Evolutionary conservation across 2,888 invertebrate species (phyloP).

Genomic region (Caenorhabditis sp.): DNA sequence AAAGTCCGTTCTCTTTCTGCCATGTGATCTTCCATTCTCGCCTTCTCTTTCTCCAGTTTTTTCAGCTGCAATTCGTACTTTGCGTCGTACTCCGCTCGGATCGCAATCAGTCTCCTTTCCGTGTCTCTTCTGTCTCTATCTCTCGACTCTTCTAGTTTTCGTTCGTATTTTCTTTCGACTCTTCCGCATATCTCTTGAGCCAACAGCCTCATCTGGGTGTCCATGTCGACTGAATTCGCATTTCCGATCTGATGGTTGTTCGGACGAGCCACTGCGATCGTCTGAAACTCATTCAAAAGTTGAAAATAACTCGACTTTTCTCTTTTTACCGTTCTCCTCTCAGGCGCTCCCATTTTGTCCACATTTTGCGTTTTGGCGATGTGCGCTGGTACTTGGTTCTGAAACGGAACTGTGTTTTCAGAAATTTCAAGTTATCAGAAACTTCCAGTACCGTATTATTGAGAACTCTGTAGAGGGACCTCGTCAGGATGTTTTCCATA

Average conservation of each 20-base stretch:
- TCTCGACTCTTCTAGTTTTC: slow-evolving; percentile 43
- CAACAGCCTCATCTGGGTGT: slow-evolving; percentile 53
- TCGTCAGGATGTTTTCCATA: slow-evolving; percentile 54
- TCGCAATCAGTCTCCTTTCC: slow-evolving; percentile 45
- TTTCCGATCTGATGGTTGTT: slow-evolving; percentile 51
- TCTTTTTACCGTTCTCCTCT: slow-evolving; percentile 3
- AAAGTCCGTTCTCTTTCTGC: slow-evolving; percentile 50
- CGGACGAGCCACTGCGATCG: slow-evolving; percentile 40
- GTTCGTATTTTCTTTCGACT: slow-evolving; percentile 55
- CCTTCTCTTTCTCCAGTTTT: slow-evolving; percentile 55
- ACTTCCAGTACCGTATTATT: slow-evolving; percentile 45
- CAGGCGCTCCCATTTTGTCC: slow-evolving; percentile 17
- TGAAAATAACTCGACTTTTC: neutral
- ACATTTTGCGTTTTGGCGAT: slow-evolving; percentile 38
- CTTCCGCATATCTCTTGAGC: slow-evolving; percentile 56
- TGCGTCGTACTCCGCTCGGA: slow-evolving; percentile 49
- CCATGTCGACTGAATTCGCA: slow-evolving; percentile 19
- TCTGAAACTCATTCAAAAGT: too few relatives aligned
- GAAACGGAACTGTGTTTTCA: neutral
- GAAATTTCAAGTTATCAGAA: too few relatives aligned
- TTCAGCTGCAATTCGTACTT: slow-evolving; percentile 42
- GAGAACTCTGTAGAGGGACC: slow-evolving; percentile 50
- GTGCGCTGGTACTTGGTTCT: slow-evolving; percentile 23
- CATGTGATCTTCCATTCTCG: slow-evolving; percentile 34
- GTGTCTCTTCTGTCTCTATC: slow-evolving; percentile 52